These are phyloP conservation scores for Trichechus manatus DNA, from an alignment of 2,113 vertebrate species.

Conservation along the genomic window DNA sequence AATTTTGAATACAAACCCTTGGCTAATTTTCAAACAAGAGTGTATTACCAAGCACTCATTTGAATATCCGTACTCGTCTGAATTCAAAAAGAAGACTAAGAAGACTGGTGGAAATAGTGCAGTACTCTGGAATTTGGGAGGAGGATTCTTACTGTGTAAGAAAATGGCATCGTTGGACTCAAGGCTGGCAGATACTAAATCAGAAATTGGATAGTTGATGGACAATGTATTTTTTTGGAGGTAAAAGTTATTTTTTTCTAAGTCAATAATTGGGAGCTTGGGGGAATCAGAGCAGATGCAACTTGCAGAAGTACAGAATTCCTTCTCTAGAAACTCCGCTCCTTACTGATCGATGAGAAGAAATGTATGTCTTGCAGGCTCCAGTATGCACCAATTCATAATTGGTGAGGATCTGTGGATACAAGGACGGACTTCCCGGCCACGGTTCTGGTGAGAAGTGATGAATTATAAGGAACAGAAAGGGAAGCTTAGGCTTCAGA, in stretches of 20 bases:
- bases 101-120: neutral
- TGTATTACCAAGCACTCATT: accelerated
- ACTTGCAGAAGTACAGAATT: neutral
- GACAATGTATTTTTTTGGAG: accelerated
- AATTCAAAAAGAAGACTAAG: neutral
- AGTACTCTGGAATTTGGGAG: neutral
- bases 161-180: neutral
- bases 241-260: neutral
- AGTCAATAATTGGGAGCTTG: neutral
- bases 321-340: neutral
- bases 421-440: neutral
- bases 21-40: neutral
- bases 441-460: neutral
- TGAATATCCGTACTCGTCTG: neutral
- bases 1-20: neutral
- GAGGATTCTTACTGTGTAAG: neutral
- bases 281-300: neutral
- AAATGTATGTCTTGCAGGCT: accelerated
- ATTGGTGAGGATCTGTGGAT: neutral
- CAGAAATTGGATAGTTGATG: neutral
- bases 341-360: accelerated
- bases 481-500: neutral
- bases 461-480: neutral
- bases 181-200: neutral
- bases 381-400: accelerated